Evolutionary conservation across 2,797 vertebrate species (phyloP), one percentile per base, ranked within the genome.

Genomic region (Eupleurogrammus muticus): DNA sequence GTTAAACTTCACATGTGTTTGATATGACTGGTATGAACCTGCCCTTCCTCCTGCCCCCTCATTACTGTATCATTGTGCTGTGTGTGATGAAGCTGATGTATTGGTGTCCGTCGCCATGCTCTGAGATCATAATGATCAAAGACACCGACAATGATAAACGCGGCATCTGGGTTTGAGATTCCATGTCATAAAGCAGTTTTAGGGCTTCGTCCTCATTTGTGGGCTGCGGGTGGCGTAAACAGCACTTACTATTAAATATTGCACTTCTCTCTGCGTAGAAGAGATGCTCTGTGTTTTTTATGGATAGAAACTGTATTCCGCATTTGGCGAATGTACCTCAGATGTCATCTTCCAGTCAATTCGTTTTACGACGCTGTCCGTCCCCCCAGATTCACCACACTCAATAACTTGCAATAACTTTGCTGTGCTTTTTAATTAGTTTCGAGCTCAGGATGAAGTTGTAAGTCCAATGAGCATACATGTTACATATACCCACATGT

Each of bases 171-270:
- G 5, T 32, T 20, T 17, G n/a, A 28, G 13, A n/a, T 34, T 42
- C 28, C 16, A 34, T 23, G n/a, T 44, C 6, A 19, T 40, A 34
- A 51, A 59, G 21, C 23, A 16, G 50, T 47, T 66, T 35, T 11
- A 47, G 40, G 54, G 40, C 51, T 34, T 21, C 51, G 53, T 50
- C 13, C 40, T 53, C 28, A 34, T 59, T 34, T 34, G 24, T 34
- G n/a, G 13, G 62, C 9, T 20, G 23, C 19, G 49, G 23, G 40
- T 24, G 20, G 9, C 34, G n/a, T 65, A 46, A 46, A 54, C 51
- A 63, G 35, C 17, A 48, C 34, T 36, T 34, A 62, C 14, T 23
- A 13, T 61, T 21, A 61, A 49, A 50, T 50, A 34, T 21, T 53
- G n/a, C 23, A 21, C 8, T 32, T 46, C 36, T 46, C 36, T 44